Percentiles rank a stretch among this genome's conserved stretches.
phyloP scores from a whole-genome alignment of 2,797 vertebrate genomes.

The Galagoides demidoff region DNA sequence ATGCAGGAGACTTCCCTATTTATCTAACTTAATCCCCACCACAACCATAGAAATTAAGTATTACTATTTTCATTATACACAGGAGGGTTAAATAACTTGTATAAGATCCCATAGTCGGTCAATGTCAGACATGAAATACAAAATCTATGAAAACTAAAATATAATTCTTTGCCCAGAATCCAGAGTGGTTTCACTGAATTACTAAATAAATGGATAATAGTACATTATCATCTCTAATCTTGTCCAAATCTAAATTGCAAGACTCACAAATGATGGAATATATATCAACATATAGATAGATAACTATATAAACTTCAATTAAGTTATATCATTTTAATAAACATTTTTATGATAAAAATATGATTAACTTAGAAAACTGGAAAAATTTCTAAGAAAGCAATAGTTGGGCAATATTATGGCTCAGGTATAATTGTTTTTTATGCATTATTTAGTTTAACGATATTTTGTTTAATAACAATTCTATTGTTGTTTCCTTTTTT shows the following conservation, averaged over 20 bases:
- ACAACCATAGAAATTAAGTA: neutral
- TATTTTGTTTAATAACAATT: too few relatives aligned
- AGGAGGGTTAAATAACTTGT: neutral
- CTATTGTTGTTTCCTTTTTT: neutral
- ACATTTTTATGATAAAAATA: neutral
- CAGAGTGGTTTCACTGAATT: neutral
- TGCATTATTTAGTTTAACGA: neutral
- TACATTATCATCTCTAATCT: neutral
- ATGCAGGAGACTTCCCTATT: neutral
- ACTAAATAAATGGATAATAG: neutral
- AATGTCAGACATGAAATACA: neutral
- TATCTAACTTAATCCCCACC: neutral
- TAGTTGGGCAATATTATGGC: neutral
- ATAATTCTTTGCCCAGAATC: conserved; percentile 15
- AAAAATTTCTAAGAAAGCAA: conserved; percentile 11
- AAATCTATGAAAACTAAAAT: neutral
- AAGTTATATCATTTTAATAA: neutral
- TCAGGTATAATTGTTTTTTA: neutral
- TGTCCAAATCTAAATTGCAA: conserved; percentile 4
- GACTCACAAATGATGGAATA: neutral
- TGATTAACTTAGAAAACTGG: neutral
- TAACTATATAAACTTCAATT: neutral
- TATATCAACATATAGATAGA: neutral
- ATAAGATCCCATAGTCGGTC: neutral
- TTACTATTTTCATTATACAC: conserved; percentile 39